Evolutionary conservation across 1,140 invertebrate genomes (phyloP), one percentile per base, ranked within the genome.

Genomic region (Frieseomelitta varia): DNA sequence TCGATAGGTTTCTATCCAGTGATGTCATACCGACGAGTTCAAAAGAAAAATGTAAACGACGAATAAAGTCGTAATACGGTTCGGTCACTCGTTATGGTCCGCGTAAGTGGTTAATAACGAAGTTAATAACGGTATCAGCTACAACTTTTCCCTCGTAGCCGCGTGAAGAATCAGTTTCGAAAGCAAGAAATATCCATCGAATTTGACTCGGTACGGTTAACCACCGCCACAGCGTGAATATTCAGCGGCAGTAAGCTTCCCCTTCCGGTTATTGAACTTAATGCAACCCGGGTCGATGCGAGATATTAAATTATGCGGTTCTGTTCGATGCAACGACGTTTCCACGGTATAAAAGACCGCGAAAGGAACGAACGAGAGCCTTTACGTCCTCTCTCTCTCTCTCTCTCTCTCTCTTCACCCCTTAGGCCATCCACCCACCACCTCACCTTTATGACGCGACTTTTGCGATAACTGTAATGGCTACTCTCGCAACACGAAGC

Each of bases 381-480:
- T 84, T 81, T 82, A 67, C 79, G 69, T 11, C 6, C 14, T 76
- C 51, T 24, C 24, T 51, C 55, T 15, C 27, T 14, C 21, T 39
- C 51, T 17, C 12, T 27, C 11, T 8, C 30, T n/a, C 21, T 63
- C 39, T 27, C n/a, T n/a, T n/a, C n/a, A n/a, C n/a, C 17, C 27
- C 34, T 12, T 34, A 30, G 51, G 39, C 53, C 39, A 24, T n/a
- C 30, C 34, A 53, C 71, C n/a, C 19, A 63, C 72, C 27, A 8
- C 72, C 67, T 76, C 69, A 68, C 68, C 86, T 90, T 90, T 90
- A 90, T 87, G 83, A 87, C 82, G 55, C 85, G 85, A 87, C 82
- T 84, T 71, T 85, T 27, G 85, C 88, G 88, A 89, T 90, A 90
- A 87, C 88, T 89, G 77, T 90, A 90, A 90, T 89, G 85, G 88